Percentiles rank a stretch among this genome's conserved stretches.
Evolutionary conservation across 2,888 invertebrate species (phyloP).

Genomic region (Eupithecia pulchellata): DNA sequence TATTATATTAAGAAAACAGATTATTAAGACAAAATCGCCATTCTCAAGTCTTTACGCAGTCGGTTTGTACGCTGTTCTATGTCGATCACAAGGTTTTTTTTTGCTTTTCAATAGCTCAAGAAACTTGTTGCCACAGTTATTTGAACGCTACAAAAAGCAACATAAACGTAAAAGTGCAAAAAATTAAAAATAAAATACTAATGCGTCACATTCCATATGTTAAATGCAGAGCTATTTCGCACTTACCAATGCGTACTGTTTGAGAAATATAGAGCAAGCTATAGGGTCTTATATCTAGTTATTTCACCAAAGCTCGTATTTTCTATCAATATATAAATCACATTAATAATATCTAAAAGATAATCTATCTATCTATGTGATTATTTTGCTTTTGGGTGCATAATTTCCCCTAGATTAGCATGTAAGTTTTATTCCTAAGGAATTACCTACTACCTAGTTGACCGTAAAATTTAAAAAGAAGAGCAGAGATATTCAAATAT

Average conservation of each 20-base stretch:
- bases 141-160: constrained; percentile 17
- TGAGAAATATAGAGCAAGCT: constrained; percentile 16
- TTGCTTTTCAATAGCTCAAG: background rate
- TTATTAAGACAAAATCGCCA: background rate
- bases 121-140: constrained; percentile 9
- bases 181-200: constrained; percentile 19
- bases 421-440: too few relatives aligned
- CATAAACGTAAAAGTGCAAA: constrained; percentile 14
- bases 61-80: background rate
- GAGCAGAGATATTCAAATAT: too few relatives aligned
- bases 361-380: too few relatives aligned
- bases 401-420: too few relatives aligned
- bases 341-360: too few relatives aligned
- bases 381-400: too few relatives aligned
- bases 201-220: constrained; percentile 22
- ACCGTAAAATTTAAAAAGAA: too few relatives aligned
- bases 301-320: background rate
- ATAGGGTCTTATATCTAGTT: background rate
- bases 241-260: constrained; percentile 17
- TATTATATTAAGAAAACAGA: too few relatives aligned
- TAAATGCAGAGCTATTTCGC: constrained; percentile 25
- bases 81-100: background rate
- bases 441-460: too few relatives aligned
- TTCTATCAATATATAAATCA: too few relatives aligned
- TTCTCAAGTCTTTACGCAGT: background rate